phyloP scores from a whole-genome alignment of 92 coral and sea anemone species.

The Epizoanthus ramosus region DNA sequence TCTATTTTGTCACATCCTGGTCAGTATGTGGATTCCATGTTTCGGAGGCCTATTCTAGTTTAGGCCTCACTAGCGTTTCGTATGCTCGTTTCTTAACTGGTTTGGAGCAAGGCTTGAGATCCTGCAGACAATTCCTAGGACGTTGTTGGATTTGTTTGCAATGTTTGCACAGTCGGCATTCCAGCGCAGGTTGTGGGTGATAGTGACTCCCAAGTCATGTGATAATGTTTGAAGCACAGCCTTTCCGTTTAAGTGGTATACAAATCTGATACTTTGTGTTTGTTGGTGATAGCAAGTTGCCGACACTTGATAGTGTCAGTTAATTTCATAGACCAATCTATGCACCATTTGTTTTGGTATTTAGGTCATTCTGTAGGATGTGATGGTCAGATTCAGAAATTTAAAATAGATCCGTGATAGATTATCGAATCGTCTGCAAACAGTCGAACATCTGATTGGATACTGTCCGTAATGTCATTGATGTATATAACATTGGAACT shows the following conservation, averaged over 20 bases:
- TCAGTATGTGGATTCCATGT: background rate
- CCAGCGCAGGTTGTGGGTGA: slow-evolving; percentile 26
- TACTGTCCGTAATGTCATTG: slow-evolving; percentile 19
- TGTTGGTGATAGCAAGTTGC: slow-evolving; percentile 3
- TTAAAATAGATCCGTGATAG: slow-evolving; percentile 26
- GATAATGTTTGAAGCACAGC: slow-evolving; percentile 22
- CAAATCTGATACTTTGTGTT: slow-evolving; percentile 22
- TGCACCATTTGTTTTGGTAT: slow-evolving; percentile 22
- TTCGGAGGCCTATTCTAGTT: background rate
- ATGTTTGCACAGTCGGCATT: slow-evolving; percentile 23
- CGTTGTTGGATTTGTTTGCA: slow-evolving; percentile 24
- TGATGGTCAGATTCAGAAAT: slow-evolving; percentile 21
- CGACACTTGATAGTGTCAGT: slow-evolving; percentile 19
- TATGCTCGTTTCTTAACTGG: slow-evolving; percentile 21
- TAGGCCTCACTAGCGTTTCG: slow-evolving; percentile 24
- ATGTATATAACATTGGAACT: slow-evolving; percentile 2
- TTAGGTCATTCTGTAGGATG: slow-evolving; percentile 13
- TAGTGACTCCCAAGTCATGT: slow-evolving; percentile 22
- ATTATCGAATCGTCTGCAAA: slow-evolving; percentile 28
- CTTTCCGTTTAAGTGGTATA: slow-evolving; percentile 25
- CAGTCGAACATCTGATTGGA: slow-evolving; percentile 27
- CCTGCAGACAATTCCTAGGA: slow-evolving; percentile 3
- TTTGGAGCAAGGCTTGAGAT: slow-evolving; percentile 25
- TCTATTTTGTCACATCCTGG: slow-evolving; percentile 7
- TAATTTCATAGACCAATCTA: slow-evolving; percentile 17